Base-by-base conservation (phyloP, 53 echinoderm and acorn worm species). In the Actinopyga echinites region DNA sequence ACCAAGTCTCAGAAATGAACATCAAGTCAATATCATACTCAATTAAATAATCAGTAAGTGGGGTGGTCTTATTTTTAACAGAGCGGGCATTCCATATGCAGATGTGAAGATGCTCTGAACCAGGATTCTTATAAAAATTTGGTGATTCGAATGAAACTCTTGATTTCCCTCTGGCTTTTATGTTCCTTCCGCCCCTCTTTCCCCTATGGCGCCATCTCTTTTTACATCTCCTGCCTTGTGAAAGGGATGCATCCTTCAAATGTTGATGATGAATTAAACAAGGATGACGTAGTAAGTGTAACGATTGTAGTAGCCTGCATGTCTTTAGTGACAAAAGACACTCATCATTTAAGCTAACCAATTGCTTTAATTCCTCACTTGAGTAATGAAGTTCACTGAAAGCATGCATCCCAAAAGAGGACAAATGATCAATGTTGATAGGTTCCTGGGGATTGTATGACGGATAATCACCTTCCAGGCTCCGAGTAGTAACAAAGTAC, bases 1-100 rank as follows among this genome's bases (percentile, higher is more conserved):
- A 59, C 85, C n/a, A n/a, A n/a, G n/a, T n/a, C 85, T 85, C 85
- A 58, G 85, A 75, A 11, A 85, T 23, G 35, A 85, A 45, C 75
- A 85, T 75, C 30, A 85, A 75, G 25, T 85, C 85, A 37, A 61
- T 62, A 60, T 85, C 57, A 45, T 77, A 33, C 37, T 85, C 85
- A 0, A 85, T 26, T 36, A 86, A 49, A 45, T 79, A 79, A 34
- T 65, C 86, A 65, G n/a, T 26, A 7, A 79, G 32, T 11, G 55
- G 34, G 33, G 15, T 21, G 21, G 80, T 53, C 54, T 83, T 84
- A 58, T 71, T 84, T 71, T 71, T 69, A 40, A 84, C 34, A 24
- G 84, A 84, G 30, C 54, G 56, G 31, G 45, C 22, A 71, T 86
- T 86, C 86, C 86, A 85, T 29, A 85, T 15, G 79, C 36, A 30